Percentiles rank a stretch among this genome's conserved stretches.
Conservation (phyloP, 2,888 invertebrate species). For the Brachyptera risi region DNA sequence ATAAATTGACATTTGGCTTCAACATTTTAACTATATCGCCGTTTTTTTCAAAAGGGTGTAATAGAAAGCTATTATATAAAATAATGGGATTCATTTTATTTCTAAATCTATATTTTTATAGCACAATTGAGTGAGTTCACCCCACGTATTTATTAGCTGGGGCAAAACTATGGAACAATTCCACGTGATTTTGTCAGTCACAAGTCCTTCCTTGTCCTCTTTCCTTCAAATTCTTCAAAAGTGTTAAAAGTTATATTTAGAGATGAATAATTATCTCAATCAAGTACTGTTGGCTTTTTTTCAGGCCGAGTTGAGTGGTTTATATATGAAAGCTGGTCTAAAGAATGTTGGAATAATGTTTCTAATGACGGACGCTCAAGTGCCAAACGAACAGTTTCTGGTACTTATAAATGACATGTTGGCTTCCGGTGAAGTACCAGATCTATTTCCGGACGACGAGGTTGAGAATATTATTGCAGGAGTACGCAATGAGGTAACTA, state of each 20-base stretch:
- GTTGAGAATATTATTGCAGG: conserved; percentile 90
- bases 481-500: conserved; percentile 65
- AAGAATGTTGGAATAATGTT: conserved; percentile 95
- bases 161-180: too few species aligned
- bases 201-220: too few species aligned
- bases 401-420: conserved; percentile 94
- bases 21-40: not conserved
- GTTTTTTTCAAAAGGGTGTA: too few species aligned
- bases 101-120: too few species aligned
- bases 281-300: conserved; percentile 37
- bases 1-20: not conserved
- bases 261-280: too few species aligned
- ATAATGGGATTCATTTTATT: too few species aligned
- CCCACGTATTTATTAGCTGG: too few species aligned
- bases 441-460: conserved; percentile 93
- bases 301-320: conserved; percentile 72
- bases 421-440: conserved; percentile 93
- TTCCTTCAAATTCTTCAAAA: too few species aligned
- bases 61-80: too few species aligned
- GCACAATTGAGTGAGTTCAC: too few species aligned
- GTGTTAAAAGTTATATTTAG: too few species aligned
- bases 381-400: conserved; percentile 90
- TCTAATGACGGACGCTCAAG: conserved; percentile 95
- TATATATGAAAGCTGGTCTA: conserved; percentile 88
- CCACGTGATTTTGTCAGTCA: too few species aligned